phyloP scores from a whole-genome alignment of 2,113 vertebrate genomes.

The Gasterosteus nipponicus region DNA sequence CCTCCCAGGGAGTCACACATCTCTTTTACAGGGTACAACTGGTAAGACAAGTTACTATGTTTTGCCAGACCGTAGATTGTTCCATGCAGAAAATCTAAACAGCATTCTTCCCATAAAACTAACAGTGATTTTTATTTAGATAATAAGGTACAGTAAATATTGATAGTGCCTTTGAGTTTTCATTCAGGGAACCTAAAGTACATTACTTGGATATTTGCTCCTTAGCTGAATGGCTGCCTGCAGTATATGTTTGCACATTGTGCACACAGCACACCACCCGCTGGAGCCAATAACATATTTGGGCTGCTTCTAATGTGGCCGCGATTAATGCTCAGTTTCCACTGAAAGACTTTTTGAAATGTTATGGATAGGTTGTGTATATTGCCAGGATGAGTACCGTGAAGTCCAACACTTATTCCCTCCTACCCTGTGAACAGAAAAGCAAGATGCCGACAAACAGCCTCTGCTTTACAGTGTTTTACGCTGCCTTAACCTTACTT shows the following conservation, averaged over 20 bases:
- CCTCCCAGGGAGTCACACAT: not conserved
- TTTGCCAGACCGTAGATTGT: not conserved
- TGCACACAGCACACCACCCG: not conserved
- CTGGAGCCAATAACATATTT: not conserved
- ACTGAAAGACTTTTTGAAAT: slow-evolving; percentile 17
- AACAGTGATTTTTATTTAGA: too few species aligned
- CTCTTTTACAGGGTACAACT: not conserved
- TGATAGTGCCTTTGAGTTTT: not conserved
- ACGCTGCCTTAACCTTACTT: not conserved
- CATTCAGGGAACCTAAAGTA: not conserved
- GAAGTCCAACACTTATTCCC: slow-evolving; percentile 22
- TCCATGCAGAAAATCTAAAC: not conserved
- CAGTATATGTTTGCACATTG: not conserved
- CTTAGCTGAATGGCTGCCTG: not conserved
- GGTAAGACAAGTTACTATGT: not conserved
- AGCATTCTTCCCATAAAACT: not conserved
- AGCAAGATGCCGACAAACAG: not conserved
- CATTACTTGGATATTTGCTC: not conserved
- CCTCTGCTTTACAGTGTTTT: not conserved
- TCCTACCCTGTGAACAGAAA: slow-evolving; percentile 9
- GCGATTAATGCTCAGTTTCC: slow-evolving; percentile 31
- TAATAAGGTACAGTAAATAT: too few species aligned
- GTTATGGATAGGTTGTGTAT: slow-evolving; percentile 7
- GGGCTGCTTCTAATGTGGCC: slow-evolving; percentile 6
- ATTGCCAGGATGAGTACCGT: slow-evolving; percentile 22